Percentiles rank a stretch among this genome's conserved stretches.
phyloP scores from a whole-genome alignment of 2,113 vertebrate species.

The Channa argus region DNA sequence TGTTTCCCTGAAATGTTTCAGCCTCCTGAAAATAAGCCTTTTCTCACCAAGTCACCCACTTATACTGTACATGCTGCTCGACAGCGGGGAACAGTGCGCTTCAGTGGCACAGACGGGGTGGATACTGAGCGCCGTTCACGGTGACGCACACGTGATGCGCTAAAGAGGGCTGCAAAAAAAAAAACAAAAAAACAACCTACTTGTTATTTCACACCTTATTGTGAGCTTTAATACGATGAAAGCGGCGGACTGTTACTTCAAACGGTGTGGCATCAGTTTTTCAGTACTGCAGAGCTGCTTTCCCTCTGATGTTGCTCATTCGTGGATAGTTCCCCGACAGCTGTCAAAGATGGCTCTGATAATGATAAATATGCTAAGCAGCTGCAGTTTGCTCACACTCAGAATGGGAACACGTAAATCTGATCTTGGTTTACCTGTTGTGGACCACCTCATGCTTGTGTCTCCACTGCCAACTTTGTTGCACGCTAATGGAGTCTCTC shows the following conservation, averaged over 20 bases:
- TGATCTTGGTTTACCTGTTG: too few relatives aligned
- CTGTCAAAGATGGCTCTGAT: neutral
- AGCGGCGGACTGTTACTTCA: neutral
- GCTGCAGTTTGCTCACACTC: neutral
- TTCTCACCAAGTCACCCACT: neutral
- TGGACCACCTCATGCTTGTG: neutral
- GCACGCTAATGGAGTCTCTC: neutral
- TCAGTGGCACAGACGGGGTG: neutral
- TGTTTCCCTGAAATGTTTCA: neutral
- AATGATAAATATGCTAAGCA: neutral
- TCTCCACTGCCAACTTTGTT: neutral
- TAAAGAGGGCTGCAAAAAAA: neutral
- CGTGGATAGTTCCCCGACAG: neutral
- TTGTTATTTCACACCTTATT: too few relatives aligned
- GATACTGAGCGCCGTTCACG: conserved; percentile 12
- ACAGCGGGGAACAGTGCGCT: conserved; percentile 5
- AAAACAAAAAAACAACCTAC: neutral
- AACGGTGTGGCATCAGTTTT: neutral
- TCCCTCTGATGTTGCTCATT: neutral
- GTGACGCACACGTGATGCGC: conserved; percentile 6
- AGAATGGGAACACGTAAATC: neutral
- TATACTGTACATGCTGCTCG: neutral
- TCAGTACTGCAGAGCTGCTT: neutral
- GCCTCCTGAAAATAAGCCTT: neutral
- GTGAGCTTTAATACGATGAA: neutral